Evolutionary conservation across 2,888 invertebrate genomes (phyloP).

Genomic region (Thumatha senex): DNA sequence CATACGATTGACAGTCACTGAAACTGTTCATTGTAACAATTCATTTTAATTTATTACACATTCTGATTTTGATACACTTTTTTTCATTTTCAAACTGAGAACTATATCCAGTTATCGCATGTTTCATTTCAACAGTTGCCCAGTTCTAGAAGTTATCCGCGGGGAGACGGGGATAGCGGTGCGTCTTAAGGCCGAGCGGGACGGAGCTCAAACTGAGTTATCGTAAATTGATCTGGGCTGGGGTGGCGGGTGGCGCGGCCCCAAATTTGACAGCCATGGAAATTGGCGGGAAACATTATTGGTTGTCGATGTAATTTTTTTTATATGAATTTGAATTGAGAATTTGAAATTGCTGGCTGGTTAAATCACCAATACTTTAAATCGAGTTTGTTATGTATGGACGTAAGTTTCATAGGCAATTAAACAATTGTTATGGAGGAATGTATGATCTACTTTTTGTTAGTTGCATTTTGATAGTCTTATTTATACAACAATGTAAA

Average conservation of each 20-base stretch:
- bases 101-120: constrained; percentile 53
- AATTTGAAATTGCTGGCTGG: constrained; percentile 38
- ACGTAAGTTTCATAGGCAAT: background rate
- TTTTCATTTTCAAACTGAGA: constrained; percentile 18
- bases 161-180: constrained; percentile 71
- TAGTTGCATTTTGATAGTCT: too few relatives aligned
- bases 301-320: constrained; percentile 55
- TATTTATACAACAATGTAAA: too few relatives aligned
- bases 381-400: background rate
- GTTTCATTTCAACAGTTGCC: constrained; percentile 51
- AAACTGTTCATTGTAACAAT: too few relatives aligned
- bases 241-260: constrained; percentile 60
- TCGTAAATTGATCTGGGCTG: constrained; percentile 81
- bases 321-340: constrained; percentile 47
- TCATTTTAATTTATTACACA: background rate
- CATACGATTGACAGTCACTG: too few relatives aligned
- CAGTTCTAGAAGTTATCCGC: constrained; percentile 76
- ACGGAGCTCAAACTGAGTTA: constrained; percentile 77
- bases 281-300: constrained; percentile 82
- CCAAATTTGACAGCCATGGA: constrained; percentile 83
- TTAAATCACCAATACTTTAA: background rate
- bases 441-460: too few relatives aligned
- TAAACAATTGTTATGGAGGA: too few relatives aligned
- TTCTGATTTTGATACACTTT: background rate
- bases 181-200: constrained; percentile 80